Evolutionary conservation across 2,888 invertebrate species (phyloP), one percentile per base, ranked within the genome.

Genomic region (Unio delphinus): DNA sequence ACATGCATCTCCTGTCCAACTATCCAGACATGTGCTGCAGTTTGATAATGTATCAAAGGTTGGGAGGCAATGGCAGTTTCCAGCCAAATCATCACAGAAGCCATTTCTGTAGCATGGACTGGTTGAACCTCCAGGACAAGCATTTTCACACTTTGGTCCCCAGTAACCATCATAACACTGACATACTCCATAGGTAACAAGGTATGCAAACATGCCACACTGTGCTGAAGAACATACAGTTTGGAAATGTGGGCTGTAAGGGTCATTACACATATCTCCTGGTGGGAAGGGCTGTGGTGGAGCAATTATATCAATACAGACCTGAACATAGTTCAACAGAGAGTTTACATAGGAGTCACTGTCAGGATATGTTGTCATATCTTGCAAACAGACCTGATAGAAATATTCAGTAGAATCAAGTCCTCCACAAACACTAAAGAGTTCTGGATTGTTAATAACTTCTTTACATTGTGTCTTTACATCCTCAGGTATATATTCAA

Each of bases 121-220:
- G 34, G 54, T 34, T 3, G 68, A 67, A 8, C 80, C 80, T 5
- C 80, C 80, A 17, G 80, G 80, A 55, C 81, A 81, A 0, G 70
- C 66, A 6, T 70, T 20, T 15, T 63, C 60, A 64, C 81, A 81
- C 66, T 73, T 68, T 18, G 30, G 63, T 11, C 79, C 80, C 80
- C 80, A 81, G 70, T 78, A 80, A 11, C 79, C 81, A n/a, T 54
- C 26, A 55, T 67, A 11, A 67, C 81, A 81, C 30, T 55, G 62
- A 68, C 81, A 81, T 1, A 45, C 15, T 23, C 68, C 71, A 23
- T 65, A 65, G 2, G 67, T 57, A n/a, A 67, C 61, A 20, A 69
- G 55, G 20, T 67, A 34, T 3, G 79, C 80, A 66, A 77, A 78
- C 54, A 80, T 78, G 74, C 83, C 15, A 45, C 45, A 45, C 45